Evolutionary conservation across 2,888 invertebrate genomes (phyloP), one percentile per base, ranked within the genome.

Genomic region (Epiblema foenella): DNA sequence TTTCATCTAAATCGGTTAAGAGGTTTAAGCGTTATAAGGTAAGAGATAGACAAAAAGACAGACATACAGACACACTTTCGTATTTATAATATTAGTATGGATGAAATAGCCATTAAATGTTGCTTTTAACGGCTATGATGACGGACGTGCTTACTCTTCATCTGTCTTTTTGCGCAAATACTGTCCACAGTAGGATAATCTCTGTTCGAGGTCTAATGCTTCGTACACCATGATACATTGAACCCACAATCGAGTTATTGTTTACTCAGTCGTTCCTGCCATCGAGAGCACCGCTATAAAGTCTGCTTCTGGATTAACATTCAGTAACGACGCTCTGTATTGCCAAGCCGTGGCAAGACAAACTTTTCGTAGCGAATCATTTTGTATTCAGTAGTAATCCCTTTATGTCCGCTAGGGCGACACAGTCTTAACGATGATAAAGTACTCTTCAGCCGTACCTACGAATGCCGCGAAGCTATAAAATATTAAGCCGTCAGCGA

Each of bases 311-410:
- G 49, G 62, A 71, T 66, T 46, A 69, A 62, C 62, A 51, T 62
- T 67, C 56, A 67, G 66, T 56, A 60, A 59, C 66, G 60, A 33
- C 65, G 39, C 37, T 64, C 63, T 54, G 49, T 66, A 54, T 58
- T 17, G 17, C 46, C 54, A 29, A 37, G 42, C 62, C 56, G 71
- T 37, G 66, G 59, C 58, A 63, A 59, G 60, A 71, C 71, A 71
- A 71, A 71, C 60, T 71, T 71, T 71, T 71, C 71, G 66, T 29
- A n/a, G 71, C 59, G 71, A 71, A 71, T 71, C 66, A 66, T 71
- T 71, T 62, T 71, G 71, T 67, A 71, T 71, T 71, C 71, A 71
- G 71, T 71, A 71, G 71, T 71, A 71, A 71, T 71, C 72, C 73
- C 75, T 70, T 68, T 69, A 72, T 63, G 72, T 74, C 73, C 73